A percentile compares a stretch with the other conserved stretches of the same genome.
Conservation (phyloP, 2,113 vertebrate species). For the Xiphophorus hellerii region DNA sequence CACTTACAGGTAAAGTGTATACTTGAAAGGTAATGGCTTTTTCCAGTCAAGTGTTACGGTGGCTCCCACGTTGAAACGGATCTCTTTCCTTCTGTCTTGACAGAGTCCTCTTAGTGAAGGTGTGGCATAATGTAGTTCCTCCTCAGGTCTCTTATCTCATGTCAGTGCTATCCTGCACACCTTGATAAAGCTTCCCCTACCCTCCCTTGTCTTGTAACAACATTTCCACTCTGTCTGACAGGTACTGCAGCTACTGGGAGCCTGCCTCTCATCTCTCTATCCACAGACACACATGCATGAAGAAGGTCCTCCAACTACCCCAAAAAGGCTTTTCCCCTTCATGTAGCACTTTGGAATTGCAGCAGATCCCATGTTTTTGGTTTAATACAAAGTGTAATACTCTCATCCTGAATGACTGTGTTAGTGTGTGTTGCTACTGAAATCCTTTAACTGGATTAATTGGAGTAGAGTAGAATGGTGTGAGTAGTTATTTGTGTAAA, state of each 20-base stretch:
- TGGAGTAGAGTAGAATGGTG: neutral
- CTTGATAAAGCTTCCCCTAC: slow-evolving; percentile 62
- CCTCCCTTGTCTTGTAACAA: slow-evolving; percentile 65
- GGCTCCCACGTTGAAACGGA: slow-evolving; percentile 65
- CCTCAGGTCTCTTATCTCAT: slow-evolving; percentile 69
- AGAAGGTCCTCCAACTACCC: slow-evolving; percentile 13
- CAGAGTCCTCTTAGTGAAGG: slow-evolving; percentile 71
- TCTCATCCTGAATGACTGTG: slow-evolving; percentile 23
- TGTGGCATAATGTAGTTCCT: slow-evolving; percentile 70
- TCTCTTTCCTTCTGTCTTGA: slow-evolving; percentile 67
- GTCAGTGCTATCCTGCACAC: slow-evolving; percentile 70
- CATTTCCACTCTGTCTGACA: slow-evolving; percentile 66
- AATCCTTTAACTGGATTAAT: slow-evolving; percentile 18
- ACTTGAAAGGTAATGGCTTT: slow-evolving; percentile 74
- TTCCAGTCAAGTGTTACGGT: slow-evolving; percentile 57
- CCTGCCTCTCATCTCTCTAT: slow-evolving; percentile 46
- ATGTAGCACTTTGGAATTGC: slow-evolving; percentile 25
- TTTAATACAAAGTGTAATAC: slow-evolving; percentile 31
- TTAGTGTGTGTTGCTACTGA: slow-evolving; percentile 33
- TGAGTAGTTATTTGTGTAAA: neutral
- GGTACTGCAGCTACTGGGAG: slow-evolving; percentile 52
- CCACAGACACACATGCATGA: slow-evolving; percentile 25
- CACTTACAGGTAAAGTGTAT: slow-evolving; percentile 71
- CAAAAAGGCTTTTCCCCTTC: slow-evolving; percentile 29
- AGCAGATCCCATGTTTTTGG: slow-evolving; percentile 25